phyloP scores from a whole-genome alignment of 1,140 invertebrate species.

The Drosophila insularis region DNA sequence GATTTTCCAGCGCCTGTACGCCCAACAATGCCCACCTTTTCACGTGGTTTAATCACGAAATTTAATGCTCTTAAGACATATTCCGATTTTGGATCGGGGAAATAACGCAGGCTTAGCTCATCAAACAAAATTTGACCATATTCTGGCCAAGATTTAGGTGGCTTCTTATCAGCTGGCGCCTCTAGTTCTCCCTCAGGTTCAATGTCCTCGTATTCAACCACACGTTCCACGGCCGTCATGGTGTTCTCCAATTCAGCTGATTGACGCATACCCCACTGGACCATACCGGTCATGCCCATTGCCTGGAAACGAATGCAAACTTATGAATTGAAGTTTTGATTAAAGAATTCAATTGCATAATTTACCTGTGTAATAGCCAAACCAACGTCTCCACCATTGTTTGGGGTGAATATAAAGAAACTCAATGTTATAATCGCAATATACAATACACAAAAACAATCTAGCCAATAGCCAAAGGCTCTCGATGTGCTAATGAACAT shows the following conservation, averaged over 20 bases:
- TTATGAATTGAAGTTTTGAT: too few species aligned
- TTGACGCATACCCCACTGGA: slow-evolving; percentile 93
- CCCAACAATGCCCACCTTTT: slow-evolving; percentile 91
- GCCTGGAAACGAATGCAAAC: slow-evolving; percentile 74
- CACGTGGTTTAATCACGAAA: slow-evolving; percentile 85
- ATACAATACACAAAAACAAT: slow-evolving; percentile 89
- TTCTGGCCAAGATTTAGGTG: slow-evolving; percentile 87
- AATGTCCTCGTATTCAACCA: slow-evolving; percentile 89
- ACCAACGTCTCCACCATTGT: slow-evolving; percentile 89
- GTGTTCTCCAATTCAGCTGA: slow-evolving; percentile 92
- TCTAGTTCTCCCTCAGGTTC: slow-evolving; percentile 87
- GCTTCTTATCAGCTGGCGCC: slow-evolving; percentile 85
- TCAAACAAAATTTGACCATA: slow-evolving; percentile 87
- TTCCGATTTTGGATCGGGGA: slow-evolving; percentile 85
- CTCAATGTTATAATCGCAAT: slow-evolving; percentile 88
- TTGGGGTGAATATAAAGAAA: slow-evolving; percentile 86
- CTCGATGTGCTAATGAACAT: slow-evolving; percentile 86
- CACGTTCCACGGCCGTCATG: slow-evolving; percentile 92
- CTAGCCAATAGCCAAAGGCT: slow-evolving; percentile 90
- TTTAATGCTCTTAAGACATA: slow-evolving; percentile 86
- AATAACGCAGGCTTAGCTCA: slow-evolving; percentile 87
- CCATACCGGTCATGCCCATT: slow-evolving; percentile 91
- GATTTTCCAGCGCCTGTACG: slow-evolving; percentile 96
- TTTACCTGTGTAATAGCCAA: slow-evolving; percentile 88
- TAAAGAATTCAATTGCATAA: neutral